Conservation (phyloP, 1,140 invertebrate genomes). For the Drosophila sproati region DNA sequence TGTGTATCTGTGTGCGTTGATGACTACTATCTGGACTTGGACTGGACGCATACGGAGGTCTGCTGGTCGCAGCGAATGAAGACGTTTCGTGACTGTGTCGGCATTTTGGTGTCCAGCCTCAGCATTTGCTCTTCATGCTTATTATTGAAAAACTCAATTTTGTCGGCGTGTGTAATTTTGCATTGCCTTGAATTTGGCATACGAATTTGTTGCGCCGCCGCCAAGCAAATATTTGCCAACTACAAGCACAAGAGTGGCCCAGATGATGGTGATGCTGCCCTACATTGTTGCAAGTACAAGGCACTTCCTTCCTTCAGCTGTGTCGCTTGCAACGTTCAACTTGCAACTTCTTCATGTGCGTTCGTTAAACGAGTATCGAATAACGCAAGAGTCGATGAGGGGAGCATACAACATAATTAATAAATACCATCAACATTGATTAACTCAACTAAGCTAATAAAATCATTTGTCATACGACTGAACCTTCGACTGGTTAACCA, state of each 20-base stretch:
- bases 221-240: conserved; percentile 71
- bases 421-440: conserved; percentile 83
- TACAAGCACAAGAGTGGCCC: background rate
- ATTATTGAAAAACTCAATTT: conserved; percentile 80
- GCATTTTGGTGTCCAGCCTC: conserved; percentile 21
- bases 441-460: conserved; percentile 83
- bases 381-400: conserved; percentile 49
- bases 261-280: conserved; percentile 4
- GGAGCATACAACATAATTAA: conserved; percentile 78
- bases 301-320: conserved; percentile 33
- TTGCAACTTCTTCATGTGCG: conserved; percentile 39
- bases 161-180: conserved; percentile 78
- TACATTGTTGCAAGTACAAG: conserved; percentile 31
- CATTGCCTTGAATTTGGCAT: conserved; percentile 80
- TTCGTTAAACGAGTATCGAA: conserved; percentile 58
- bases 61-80: conserved; percentile 66
- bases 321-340: conserved; percentile 10
- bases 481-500: conserved; percentile 71
- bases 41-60: conserved; percentile 75
- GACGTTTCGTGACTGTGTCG: conserved; percentile 82
- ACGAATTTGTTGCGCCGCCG: conserved; percentile 68
- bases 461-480: conserved; percentile 83
- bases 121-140: conserved; percentile 70
- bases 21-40: conserved; percentile 65
- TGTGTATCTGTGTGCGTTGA: conserved; percentile 55